Percentiles rank a stretch among this genome's conserved stretches.
These are phyloP conservation scores for Meliscaeva auricollis DNA, from an alignment of 2,888 invertebrate species.

Conservation along the genomic window DNA sequence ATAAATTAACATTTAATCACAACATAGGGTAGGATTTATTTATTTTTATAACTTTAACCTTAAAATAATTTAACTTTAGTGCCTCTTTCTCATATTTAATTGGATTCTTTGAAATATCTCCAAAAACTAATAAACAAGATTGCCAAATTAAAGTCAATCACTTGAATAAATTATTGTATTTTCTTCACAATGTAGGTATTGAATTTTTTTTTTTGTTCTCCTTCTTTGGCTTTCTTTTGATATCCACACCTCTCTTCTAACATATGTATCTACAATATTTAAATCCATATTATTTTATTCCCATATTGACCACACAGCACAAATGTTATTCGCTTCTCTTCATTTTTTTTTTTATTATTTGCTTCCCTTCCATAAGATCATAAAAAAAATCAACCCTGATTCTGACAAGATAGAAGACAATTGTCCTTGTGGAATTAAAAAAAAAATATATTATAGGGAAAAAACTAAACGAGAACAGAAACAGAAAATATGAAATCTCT, in stretches of 20 bases:
- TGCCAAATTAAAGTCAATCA: constrained; percentile 4
- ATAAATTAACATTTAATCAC: neutral
- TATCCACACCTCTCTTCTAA: neutral
- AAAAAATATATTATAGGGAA: constrained; percentile 5
- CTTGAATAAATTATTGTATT: constrained; percentile 22
- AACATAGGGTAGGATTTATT: neutral
- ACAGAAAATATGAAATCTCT: constrained; percentile 72
- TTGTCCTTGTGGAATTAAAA: constrained; percentile 46
- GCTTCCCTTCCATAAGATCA: constrained; percentile 49
- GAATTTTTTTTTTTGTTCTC: neutral
- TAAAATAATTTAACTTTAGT: neutral
- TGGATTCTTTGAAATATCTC: constrained; percentile 11
- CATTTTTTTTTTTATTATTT: neutral
- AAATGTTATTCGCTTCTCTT: constrained; percentile 6
- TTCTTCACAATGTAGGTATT: neutral
- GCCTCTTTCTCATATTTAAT: constrained; percentile 1
- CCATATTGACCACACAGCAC: constrained; percentile 13
- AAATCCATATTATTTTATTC: neutral
- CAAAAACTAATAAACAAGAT: constrained; percentile 12
- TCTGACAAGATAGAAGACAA: constrained; percentile 68
- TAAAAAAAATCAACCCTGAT: constrained; percentile 57
- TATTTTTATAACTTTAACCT: neutral
- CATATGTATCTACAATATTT: neutral
- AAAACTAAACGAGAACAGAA: constrained; percentile 47
- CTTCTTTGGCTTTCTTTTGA: neutral